phyloP scores from a whole-genome alignment of 23 tunicate genomes.

The Trididemnum clinides region DNA sequence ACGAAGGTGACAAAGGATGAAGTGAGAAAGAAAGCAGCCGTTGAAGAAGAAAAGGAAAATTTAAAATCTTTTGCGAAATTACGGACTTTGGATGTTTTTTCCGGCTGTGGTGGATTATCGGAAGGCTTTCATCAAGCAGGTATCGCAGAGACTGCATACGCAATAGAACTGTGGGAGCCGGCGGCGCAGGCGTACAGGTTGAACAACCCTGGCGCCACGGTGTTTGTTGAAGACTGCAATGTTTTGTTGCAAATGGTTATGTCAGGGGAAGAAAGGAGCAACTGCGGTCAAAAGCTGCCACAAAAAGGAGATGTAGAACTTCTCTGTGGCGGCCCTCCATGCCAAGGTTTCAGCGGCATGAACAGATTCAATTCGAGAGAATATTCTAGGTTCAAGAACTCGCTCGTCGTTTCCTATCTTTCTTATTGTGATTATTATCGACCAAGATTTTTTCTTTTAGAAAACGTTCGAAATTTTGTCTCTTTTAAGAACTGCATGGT shows the following conservation, averaged over 20 bases:
- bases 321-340: slow-evolving; percentile 93
- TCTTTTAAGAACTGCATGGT: slow-evolving; percentile 82
- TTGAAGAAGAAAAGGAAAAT: slow-evolving; percentile 7
- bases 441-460: slow-evolving; percentile 78
- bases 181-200: slow-evolving; percentile 87
- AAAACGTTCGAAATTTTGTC: slow-evolving; percentile 88
- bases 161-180: slow-evolving; percentile 81
- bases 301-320: slow-evolving; percentile 90
- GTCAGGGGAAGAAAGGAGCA: slow-evolving; percentile 62
- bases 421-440: slow-evolving; percentile 93
- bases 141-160: slow-evolving; percentile 73
- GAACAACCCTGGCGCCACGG: slow-evolving; percentile 91
- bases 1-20: slow-evolving; percentile 37
- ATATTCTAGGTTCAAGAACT: slow-evolving; percentile 83
- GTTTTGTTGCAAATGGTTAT: slow-evolving; percentile 67
- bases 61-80: slow-evolving; percentile 23
- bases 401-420: slow-evolving; percentile 74
- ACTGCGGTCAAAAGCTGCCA: slow-evolving; percentile 78
- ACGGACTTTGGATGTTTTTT: slow-evolving; percentile 78
- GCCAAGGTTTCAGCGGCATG: slow-evolving; percentile 98
- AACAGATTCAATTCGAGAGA: slow-evolving; percentile 88
- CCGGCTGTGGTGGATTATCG: slow-evolving; percentile 95
- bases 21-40: slow-evolving; percentile 21
- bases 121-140: slow-evolving; percentile 96
- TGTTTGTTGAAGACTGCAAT: slow-evolving; percentile 88